Evolutionary conservation across 1,140 invertebrate genomes (phyloP).

Genomic region (Anoplophora glabripennis): DNA sequence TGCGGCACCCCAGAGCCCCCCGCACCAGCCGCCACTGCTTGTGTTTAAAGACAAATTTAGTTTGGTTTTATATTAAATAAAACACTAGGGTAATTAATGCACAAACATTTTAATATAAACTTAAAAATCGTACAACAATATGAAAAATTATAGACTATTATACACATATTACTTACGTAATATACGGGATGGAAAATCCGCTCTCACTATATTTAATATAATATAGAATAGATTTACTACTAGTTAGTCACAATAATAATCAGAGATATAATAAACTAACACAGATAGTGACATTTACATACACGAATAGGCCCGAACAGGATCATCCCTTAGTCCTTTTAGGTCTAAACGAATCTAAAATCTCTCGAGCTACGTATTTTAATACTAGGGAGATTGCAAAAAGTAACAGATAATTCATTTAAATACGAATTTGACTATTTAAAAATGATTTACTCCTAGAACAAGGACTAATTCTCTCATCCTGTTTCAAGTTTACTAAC

Average conservation of each 20-base stretch:
- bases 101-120: constrained; percentile 80
- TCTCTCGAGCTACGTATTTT: constrained; percentile 2
- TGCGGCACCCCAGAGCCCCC: no score
- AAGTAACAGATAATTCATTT: background rate
- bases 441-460: background rate
- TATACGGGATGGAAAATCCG: constrained; percentile 62
- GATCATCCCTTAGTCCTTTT: constrained; percentile 7
- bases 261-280: constrained; percentile 48
- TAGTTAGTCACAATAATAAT: constrained; percentile 43
- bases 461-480: constrained; percentile 1
- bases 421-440: background rate
- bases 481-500: constrained; percentile 25
- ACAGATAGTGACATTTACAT: constrained; percentile 47
- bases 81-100: constrained; percentile 48
- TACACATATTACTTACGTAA: constrained; percentile 55
- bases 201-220: constrained; percentile 58
- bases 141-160: constrained; percentile 75
- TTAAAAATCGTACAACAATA: constrained; percentile 80
- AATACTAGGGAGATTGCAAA: background rate
- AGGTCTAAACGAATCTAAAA: background rate
- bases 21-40: no score
- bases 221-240: constrained; percentile 44
- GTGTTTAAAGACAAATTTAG: no score
- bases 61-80: no score
- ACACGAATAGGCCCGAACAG: constrained; percentile 36